Conservation (phyloP, 2,797 vertebrate species). For the Poeciliopsis gracilis region DNA sequence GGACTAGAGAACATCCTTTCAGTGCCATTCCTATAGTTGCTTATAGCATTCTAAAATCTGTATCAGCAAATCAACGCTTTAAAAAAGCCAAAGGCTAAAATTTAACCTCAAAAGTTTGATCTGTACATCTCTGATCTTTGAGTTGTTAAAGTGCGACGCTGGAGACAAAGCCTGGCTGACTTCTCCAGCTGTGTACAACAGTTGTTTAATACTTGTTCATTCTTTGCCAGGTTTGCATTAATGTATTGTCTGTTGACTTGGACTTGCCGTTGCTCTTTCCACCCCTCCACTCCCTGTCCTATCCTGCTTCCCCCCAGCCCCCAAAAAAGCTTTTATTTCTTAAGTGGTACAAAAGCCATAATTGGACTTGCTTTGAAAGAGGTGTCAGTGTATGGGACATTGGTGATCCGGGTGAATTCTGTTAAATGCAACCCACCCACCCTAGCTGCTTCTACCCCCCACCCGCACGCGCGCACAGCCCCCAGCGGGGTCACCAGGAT, state of each 20-base stretch:
- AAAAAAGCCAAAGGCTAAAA: not conserved
- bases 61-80: not conserved
- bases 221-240: conserved; percentile 86
- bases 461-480: conserved; percentile 77
- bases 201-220: conserved; percentile 78
- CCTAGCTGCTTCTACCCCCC: conserved; percentile 38
- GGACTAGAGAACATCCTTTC: not conserved
- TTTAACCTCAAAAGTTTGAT: not conserved
- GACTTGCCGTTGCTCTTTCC: conserved; percentile 86
- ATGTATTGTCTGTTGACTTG: conserved; percentile 85
- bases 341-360: conserved; percentile 99
- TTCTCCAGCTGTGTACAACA: conserved; percentile 78
- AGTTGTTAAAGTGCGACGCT: not conserved
- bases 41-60: not conserved
- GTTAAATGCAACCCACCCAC: conserved; percentile 87
- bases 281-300: conserved; percentile 56
- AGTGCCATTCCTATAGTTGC: not conserved
- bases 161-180: conserved; percentile 47
- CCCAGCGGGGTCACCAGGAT: conserved; percentile 99
- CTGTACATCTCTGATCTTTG: not conserved
- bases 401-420: conserved; percentile 97
- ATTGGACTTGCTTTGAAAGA: conserved; percentile 99
- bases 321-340: conserved; percentile 92
- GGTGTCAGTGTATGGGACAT: conserved; percentile 97
- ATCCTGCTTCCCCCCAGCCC: conserved; percentile 36